Base-by-base conservation (phyloP, 2,888 invertebrate species). In the Drepana falcataria region DNA sequence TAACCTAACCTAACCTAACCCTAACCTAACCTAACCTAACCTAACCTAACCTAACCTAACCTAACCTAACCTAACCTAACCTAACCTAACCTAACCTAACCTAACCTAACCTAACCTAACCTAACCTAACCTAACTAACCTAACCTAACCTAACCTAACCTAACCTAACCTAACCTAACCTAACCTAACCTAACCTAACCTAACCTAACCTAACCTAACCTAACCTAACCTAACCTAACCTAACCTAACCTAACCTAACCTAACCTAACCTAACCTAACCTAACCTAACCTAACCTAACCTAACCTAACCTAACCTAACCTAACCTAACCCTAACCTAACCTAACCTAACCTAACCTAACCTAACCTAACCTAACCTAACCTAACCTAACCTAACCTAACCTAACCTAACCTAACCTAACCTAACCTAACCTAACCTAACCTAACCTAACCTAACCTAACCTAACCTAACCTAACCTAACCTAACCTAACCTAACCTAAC, bases 381-480 rank as follows among this genome's bases (percentile, higher is more conserved):
- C 55, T 52, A 57, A 59, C 59, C 58, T 53, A 56, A 58, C 55
- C 54, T 55, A 58, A 55, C 52, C 53, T 55, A 56, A 53, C 56
- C 53, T 52, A 59, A 60, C 55, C 57, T 55, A 60, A 58, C 56
- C 57, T 56, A 60, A 60, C 57, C 57, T 55, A 58, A 60, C 58
- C 54, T 44, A n/a, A 55, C 49, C 52, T 51, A 55, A 55, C 49
- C 52, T 58, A 60, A 59, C 59, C 59, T 60, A 60, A 60, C 59
- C 60, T 60, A 60, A 60, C 59, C 60, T 60, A 60, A 60, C 60
- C 60, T 58, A 60, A 60, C 60, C 60, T 57, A 59, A 59, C 59
- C 59, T 57, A 59, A 57, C 57, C 59, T 57, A 57, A 57, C 57
- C 57, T 55, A 59, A 57, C 59, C 59, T 55, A 60, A 60, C 59